These are phyloP conservation scores for Sciaenops ocellatus DNA, from an alignment of 2,797 vertebrate genomes.

Conservation along the genomic window DNA sequence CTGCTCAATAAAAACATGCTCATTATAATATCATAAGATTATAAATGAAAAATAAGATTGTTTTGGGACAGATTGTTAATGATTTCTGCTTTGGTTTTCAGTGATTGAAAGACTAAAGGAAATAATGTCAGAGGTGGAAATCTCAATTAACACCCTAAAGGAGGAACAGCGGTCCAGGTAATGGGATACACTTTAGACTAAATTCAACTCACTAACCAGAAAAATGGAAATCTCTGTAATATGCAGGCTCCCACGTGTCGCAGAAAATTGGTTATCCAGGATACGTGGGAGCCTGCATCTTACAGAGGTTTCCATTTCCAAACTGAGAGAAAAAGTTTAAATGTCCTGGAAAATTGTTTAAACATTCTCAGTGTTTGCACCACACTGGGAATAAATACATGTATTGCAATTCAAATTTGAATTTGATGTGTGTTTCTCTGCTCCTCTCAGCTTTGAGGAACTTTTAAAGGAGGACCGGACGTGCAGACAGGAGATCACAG, in stretches of 20 bases:
- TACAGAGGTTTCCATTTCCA: too few species aligned
- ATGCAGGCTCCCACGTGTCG: too few species aligned
- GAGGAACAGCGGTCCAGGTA: conserved; percentile 90
- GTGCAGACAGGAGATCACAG: conserved; percentile 86
- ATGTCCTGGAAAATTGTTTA: too few species aligned
- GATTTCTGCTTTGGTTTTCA: conserved; percentile 67
- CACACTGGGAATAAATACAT: not conserved
- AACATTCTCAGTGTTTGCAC: not conserved
- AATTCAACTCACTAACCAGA: not conserved
- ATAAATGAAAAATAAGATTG: not conserved
- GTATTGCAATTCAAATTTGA: not conserved
- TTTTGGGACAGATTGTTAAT: not conserved
- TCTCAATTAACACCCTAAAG: conserved; percentile 89
- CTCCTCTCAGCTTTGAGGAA: conserved; percentile 88
- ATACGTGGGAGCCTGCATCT: too few species aligned
- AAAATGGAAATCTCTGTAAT: not conserved
- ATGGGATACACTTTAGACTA: not conserved
- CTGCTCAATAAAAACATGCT: not conserved
- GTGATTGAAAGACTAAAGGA: conserved; percentile 91
- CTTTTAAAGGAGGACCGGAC: conserved; percentile 91
- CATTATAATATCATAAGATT: not conserved
- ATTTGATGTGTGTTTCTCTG: conserved; percentile 13
- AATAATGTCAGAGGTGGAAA: conserved; percentile 93
- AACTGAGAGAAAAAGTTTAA: too few species aligned
- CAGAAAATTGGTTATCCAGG: too few species aligned